Base-by-base conservation (phyloP, 2,888 invertebrate species). In the Cosmopolites sordidus region DNA sequence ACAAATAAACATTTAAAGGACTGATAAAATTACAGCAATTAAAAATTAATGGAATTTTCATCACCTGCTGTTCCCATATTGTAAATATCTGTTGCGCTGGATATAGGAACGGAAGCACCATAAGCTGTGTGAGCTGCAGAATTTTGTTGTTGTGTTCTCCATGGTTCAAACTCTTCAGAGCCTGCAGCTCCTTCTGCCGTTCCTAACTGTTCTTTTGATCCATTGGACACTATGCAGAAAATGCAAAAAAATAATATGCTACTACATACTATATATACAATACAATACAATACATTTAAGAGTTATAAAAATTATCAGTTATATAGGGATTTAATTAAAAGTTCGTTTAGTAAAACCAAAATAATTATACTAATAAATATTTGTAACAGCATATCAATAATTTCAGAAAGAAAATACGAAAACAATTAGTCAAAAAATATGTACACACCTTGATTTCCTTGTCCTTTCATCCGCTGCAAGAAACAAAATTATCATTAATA, bases 401-500 rank as follows among this genome's bases (percentile, higher is more conserved):
- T n/a, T n/a, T n/a, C n/a, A n/a, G n/a, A n/a, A n/a, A n/a, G n/a
- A n/a, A n/a, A n/a, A n/a, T n/a, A n/a, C n/a, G n/a, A n/a, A n/a
- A n/a, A n/a, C n/a, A n/a, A n/a, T n/a, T n/a, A n/a, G n/a, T n/a
- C n/a, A n/a, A n/a, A n/a, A 37, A 4, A n/a, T 12, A 37, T 37
- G 2, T 49, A 61, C 72, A 62, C 67, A 86, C 86, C 86, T 85
- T 85, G 86, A 78, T 86, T 86, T 81, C 86, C 86, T 83, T 86
- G 86, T 83, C 86, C 86, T 86, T 87, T 87, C 85, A 87, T 86
- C 83, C 86, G 87, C 87, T 87, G 76, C 68, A 69, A 78, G 78
- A 80, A 77, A 82, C 81, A 75, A 79, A 78, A 76, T 75, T 71
- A 73, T 66, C 72, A 68, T 71, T 64, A 66, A 58, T 63, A 58